Conservation (phyloP, 2,797 vertebrate species). For the Enteromius unitaeniatus region DNA sequence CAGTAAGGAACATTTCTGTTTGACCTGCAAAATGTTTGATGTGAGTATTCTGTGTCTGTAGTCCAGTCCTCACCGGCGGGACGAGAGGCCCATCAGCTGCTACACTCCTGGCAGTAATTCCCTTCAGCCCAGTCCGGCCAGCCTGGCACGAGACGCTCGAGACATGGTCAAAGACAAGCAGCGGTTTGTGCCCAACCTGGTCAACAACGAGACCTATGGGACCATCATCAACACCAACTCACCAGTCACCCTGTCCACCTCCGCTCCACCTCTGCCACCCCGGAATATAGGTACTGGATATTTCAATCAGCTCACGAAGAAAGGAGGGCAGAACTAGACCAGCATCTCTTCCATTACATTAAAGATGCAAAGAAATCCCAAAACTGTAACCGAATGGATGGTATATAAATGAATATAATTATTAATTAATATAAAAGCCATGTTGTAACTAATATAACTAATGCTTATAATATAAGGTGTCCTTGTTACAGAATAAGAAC, state of each 20-base stretch:
- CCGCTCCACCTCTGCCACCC: constrained; percentile 90
- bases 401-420: neutral
- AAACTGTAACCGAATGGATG: neutral
- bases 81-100: constrained; percentile 96
- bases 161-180: constrained; percentile 88
- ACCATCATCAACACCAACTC: constrained; percentile 86
- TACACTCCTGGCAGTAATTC: constrained; percentile 81
- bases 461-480: neutral
- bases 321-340: neutral
- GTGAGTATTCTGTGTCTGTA: constrained; percentile 63
- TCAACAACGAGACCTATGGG: constrained; percentile 98
- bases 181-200: constrained; percentile 88
- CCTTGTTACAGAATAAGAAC: too few species aligned
- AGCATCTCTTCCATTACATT: neutral
- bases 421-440: neutral
- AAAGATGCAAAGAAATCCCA: neutral
- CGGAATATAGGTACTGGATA: constrained; percentile 86
- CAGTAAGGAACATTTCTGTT: neutral
- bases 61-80: constrained; percentile 94
- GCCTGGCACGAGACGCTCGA: constrained; percentile 79
- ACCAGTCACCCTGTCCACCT: constrained; percentile 65
- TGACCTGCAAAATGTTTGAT: neutral
- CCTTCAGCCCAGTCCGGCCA: constrained; percentile 75
- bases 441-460: neutral
- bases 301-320: neutral